These are phyloP conservation scores for Microtus montanus DNA, from an alignment of 2,113 vertebrate genomes.

Conservation along the genomic window DNA sequence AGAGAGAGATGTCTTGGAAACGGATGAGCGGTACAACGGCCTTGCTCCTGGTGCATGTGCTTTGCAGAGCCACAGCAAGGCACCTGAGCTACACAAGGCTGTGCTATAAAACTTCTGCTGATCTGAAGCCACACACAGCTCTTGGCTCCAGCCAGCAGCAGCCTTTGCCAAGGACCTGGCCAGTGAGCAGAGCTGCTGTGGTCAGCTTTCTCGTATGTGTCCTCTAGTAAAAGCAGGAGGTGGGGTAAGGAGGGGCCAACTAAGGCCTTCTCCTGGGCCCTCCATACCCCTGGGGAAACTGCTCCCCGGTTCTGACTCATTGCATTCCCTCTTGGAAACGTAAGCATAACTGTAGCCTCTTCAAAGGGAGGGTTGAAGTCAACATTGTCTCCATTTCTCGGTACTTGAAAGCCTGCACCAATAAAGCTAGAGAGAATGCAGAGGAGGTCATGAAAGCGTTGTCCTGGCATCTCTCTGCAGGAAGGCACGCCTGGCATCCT, in stretches of 20 bases:
- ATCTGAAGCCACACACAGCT: neutral
- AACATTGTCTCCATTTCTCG: neutral
- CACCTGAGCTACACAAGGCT: neutral
- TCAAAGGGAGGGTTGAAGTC: neutral
- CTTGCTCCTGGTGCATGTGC: fast-evolving
- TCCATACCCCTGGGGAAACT: neutral
- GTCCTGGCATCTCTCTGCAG: neutral
- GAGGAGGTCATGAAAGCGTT: neutral
- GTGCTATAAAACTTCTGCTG: neutral
- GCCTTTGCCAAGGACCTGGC: conserved; percentile 12
- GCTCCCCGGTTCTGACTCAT: neutral
- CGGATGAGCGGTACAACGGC: neutral
- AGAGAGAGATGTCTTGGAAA: neutral
- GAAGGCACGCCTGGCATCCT: neutral
- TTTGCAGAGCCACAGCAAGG: neutral
- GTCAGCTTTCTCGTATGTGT: neutral
- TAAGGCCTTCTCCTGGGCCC: neutral
- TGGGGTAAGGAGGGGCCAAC: no score
- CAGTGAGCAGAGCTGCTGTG: neutral
- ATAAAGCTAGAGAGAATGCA: neutral
- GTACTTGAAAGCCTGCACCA: neutral
- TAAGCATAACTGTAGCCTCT: neutral
- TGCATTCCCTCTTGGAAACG: neutral
- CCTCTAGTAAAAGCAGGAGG: neutral
- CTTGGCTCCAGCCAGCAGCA: neutral